A percentile compares a stretch with the other conserved stretches of the same genome.
Conservation (phyloP, 2,888 invertebrate species). For the Arctia plantaginis region DNA sequence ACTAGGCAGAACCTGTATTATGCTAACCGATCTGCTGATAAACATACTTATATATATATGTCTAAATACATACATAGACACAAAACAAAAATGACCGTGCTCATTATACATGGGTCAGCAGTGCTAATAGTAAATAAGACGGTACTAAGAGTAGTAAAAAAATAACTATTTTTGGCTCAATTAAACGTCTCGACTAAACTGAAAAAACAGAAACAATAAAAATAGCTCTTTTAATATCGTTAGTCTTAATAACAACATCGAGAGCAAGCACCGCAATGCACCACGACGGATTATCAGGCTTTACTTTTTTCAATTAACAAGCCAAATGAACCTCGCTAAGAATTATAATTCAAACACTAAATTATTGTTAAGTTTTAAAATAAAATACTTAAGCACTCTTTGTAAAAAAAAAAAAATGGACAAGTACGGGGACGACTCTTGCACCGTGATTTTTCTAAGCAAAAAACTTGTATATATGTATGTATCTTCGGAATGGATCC, state of each 20-base stretch:
- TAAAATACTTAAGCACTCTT: background rate
- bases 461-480: background rate
- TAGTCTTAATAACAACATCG: slow-evolving; percentile 49
- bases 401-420: background rate
- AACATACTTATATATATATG: too few relatives aligned
- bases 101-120: background rate
- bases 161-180: background rate
- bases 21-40: too few relatives aligned
- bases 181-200: background rate
- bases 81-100: too few relatives aligned
- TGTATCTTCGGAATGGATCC: too few relatives aligned
- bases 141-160: background rate
- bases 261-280: slow-evolving; percentile 76
- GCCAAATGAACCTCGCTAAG: slow-evolving; percentile 66
- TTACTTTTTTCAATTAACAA: slow-evolving; percentile 80
- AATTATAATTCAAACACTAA: slow-evolving; percentile 55
- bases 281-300: slow-evolving; percentile 75
- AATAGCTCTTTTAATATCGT: slow-evolving; percentile 41
- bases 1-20: too few relatives aligned
- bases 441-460: background rate
- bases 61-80: too few relatives aligned
- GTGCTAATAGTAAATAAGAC: background rate
- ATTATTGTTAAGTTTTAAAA: slow-evolving; percentile 29
- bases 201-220: background rate
- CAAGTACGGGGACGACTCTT: background rate